A percentile compares a stretch with the other conserved stretches of the same genome.
phyloP scores from a whole-genome alignment of 2,888 invertebrate genomes.

The Synanthedon tipuliformis region DNA sequence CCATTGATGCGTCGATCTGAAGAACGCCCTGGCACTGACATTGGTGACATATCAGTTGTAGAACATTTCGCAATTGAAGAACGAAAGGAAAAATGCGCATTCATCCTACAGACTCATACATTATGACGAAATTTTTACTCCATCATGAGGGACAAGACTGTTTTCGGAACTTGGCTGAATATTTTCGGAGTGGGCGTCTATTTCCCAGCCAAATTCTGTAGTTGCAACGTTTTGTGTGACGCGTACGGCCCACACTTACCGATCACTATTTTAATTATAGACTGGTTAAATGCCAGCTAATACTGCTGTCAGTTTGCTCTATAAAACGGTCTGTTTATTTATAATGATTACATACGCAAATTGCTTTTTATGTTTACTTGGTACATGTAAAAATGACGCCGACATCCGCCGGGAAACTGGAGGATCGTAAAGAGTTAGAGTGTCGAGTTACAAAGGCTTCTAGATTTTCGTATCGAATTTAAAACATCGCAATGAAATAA shows the following conservation, averaged over 20 bases:
- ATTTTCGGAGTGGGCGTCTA: constrained; percentile 37
- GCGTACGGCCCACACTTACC: constrained; percentile 25
- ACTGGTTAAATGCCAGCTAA: constrained; percentile 55
- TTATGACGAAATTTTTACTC: no score
- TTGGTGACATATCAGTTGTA: constrained; percentile 30
- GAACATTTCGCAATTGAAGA: constrained; percentile 42
- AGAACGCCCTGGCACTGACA: constrained; percentile 57
- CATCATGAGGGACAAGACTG: no score
- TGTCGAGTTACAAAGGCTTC: not conserved
- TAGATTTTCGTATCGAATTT: not conserved
- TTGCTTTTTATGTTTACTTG: not conserved
- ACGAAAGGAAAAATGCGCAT: not conserved
- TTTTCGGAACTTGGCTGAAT: constrained; percentile 10
- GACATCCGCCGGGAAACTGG: not conserved
- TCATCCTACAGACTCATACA: no score
- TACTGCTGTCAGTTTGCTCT: constrained; percentile 34
- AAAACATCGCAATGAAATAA: no score
- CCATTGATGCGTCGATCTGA: constrained; percentile 52
- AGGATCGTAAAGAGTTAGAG: not conserved
- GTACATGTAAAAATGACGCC: not conserved
- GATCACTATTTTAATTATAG: constrained; percentile 51
- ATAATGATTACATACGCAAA: constrained; percentile 8
- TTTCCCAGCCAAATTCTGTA: constrained; percentile 37
- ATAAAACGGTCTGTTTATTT: constrained; percentile 49
- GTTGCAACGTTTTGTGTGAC: constrained; percentile 25